Conservation (phyloP, 2,113 vertebrate genomes). For the Athene noctua region DNA sequence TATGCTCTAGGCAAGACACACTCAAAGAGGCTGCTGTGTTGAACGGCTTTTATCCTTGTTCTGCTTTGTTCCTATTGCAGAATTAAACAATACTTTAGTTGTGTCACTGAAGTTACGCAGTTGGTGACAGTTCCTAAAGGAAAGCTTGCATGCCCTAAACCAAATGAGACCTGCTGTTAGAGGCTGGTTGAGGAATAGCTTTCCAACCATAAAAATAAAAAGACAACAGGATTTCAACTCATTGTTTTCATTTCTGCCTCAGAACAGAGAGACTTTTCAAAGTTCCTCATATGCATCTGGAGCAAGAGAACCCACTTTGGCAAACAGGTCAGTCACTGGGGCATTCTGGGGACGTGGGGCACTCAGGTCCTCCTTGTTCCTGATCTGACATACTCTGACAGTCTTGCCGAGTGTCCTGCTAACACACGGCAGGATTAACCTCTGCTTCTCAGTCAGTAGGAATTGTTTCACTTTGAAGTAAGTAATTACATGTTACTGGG, state of each 20-base stretch:
- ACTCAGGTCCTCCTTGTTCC: not conserved
- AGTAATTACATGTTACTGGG: not conserved
- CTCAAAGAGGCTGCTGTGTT: not conserved
- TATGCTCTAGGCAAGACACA: not conserved
- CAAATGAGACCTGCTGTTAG: not conserved
- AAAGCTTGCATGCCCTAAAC: not conserved
- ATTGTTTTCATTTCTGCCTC: not conserved
- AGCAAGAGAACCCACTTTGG: not conserved
- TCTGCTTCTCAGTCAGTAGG: not conserved
- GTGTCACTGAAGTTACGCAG: not conserved
- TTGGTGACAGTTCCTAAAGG: not conserved
- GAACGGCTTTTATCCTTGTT: not conserved
- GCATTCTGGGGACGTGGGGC: not conserved
- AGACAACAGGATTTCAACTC: not conserved
- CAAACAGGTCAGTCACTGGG: not conserved
- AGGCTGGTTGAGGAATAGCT: not conserved
- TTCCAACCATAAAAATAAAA: not conserved
- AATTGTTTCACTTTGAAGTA: not conserved
- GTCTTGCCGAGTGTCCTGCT: not conserved
- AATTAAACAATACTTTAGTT: not conserved
- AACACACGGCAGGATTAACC: not conserved
- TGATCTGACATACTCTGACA: not conserved
- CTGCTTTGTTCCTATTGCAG: not conserved
- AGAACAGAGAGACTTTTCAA: not conserved
- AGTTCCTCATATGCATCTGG: not conserved